These are phyloP conservation scores for Xiphorhynchus erythropygius DNA, from an alignment of 2,797 vertebrate genomes.

Conservation along the genomic window DNA sequence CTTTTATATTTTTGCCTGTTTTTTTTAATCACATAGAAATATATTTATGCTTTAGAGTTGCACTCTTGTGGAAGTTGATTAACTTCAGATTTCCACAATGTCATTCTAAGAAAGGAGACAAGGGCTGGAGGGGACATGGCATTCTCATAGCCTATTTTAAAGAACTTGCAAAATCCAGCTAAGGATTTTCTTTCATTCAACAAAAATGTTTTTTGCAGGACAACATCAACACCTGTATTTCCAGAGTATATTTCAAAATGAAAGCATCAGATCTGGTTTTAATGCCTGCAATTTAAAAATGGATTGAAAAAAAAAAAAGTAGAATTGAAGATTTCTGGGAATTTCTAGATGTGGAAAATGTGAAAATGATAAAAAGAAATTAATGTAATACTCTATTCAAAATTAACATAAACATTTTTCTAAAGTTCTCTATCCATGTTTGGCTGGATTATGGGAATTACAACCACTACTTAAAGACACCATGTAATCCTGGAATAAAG, in stretches of 20 bases:
- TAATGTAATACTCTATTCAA: background rate
- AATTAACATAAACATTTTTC: too few relatives aligned
- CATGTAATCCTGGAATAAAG: too few relatives aligned
- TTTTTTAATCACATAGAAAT: background rate
- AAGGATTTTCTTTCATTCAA: background rate
- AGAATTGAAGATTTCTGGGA: background rate
- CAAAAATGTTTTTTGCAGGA: background rate
- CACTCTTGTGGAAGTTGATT: background rate
- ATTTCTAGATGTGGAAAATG: background rate
- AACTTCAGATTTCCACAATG: background rate
- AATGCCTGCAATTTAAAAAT: background rate
- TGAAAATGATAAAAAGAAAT: background rate
- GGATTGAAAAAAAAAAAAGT: conserved; percentile 4
- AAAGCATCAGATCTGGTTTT: background rate
- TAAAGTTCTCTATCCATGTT: too few relatives aligned
- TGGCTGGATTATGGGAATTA: too few relatives aligned
- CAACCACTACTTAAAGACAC: too few relatives aligned
- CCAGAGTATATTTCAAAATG: background rate
- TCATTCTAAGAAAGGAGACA: background rate
- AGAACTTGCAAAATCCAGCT: background rate
- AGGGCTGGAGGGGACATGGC: rapidly evolving
- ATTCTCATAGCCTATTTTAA: background rate
- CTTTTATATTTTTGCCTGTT: background rate
- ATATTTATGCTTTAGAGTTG: background rate
- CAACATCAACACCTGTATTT: background rate